These are phyloP conservation scores for Iphiclides podalirius DNA, from an alignment of 2,888 invertebrate genomes.

Conservation along the genomic window DNA sequence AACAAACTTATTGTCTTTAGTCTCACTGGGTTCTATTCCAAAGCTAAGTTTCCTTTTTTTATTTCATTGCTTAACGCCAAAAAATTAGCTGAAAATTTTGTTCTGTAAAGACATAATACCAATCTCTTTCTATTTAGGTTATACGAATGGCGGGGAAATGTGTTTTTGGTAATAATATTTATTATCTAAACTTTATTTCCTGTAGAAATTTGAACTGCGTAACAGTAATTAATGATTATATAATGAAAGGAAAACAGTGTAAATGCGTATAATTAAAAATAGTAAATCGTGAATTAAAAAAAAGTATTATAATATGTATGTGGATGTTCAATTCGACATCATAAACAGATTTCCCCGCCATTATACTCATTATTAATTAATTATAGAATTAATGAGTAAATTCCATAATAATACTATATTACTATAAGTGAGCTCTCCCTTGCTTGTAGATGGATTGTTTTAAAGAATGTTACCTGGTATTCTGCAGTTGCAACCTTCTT, in stretches of 20 bases:
- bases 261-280: constrained; percentile 11
- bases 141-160: constrained; percentile 52
- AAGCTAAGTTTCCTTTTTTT: constrained; percentile 62
- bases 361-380: constrained; percentile 69
- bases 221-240: constrained; percentile 8
- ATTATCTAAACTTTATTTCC: background rate
- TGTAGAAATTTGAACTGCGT: background rate
- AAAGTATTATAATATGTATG: constrained; percentile 12
- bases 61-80: constrained; percentile 76
- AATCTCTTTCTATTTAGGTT: constrained; percentile 68
- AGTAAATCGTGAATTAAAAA: constrained; percentile 7
- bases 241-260: constrained; percentile 12
- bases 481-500: constrained; percentile 64
- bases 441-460: constrained; percentile 75
- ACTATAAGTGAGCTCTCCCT: constrained; percentile 72
- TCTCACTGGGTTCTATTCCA: constrained; percentile 74
- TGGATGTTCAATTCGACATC: constrained; percentile 14
- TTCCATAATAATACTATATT: constrained; percentile 73
- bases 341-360: constrained; percentile 47
- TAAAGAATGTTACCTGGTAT: constrained; percentile 72
- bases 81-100: constrained; percentile 68
- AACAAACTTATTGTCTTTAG: constrained; percentile 30
- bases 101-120: constrained; percentile 64
- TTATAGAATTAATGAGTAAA: constrained; percentile 73
- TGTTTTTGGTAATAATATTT: constrained; percentile 32